Conservation (phyloP, 2,888 invertebrate genomes). For the Sphaeridia pumilis region DNA sequence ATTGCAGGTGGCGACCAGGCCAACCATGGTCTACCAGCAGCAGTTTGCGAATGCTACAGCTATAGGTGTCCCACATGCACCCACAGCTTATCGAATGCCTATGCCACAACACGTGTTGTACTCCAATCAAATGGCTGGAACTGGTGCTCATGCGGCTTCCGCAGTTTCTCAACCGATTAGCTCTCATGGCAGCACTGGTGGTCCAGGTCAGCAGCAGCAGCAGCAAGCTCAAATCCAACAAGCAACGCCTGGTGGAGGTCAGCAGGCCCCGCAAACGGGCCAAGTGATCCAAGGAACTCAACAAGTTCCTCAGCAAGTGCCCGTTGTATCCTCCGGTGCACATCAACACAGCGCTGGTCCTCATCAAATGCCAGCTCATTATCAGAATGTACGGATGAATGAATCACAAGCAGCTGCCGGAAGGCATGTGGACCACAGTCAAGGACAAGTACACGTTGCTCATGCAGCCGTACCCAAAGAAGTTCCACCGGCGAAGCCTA, state of each 20-base stretch:
- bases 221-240: conserved; percentile 13
- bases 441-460: not conserved
- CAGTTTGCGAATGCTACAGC: not conserved
- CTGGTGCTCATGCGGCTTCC: no score
- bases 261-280: conserved; percentile 12
- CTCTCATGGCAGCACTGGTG: no score
- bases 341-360: not conserved
- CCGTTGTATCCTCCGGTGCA: not conserved
- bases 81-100: no score
- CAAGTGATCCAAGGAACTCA: no score
- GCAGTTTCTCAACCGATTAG: no score
- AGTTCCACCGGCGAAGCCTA: conserved; percentile 27
- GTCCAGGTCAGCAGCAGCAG: conserved; percentile 7
- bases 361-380: not conserved
- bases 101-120: no score
- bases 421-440: not conserved
- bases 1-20: no score
- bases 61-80: not conserved
- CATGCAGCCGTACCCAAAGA: not conserved
- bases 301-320: no score
- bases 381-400: not conserved
- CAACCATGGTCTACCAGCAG: not conserved
- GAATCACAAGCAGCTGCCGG: not conserved
- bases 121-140: no score
- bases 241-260: conserved; percentile 19